Conservation (phyloP, 1,140 invertebrate species). For the Leptinotarsa undecemlineata region DNA sequence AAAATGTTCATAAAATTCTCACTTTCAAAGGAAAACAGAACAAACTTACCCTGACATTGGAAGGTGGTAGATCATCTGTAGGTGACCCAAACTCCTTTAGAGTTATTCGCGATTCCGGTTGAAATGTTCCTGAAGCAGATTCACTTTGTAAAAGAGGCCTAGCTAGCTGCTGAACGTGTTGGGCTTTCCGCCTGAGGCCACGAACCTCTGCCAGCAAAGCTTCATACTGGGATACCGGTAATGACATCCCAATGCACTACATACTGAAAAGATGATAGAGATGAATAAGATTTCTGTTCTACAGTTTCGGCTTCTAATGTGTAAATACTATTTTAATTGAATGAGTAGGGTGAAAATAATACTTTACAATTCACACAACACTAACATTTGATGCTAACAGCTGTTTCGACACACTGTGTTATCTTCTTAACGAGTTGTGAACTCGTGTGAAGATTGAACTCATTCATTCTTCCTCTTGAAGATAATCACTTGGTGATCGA, state of each 20-base stretch:
- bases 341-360: too few species aligned
- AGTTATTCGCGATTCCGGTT: not conserved
- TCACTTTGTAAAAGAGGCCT: conserved; percentile 42
- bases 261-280: conserved; percentile 13
- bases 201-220: conserved; percentile 52
- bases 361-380: too few species aligned
- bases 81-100: not conserved
- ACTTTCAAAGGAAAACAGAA: too few species aligned
- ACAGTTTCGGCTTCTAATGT: too few species aligned
- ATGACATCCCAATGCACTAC: conserved; percentile 43
- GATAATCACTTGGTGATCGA: too few species aligned
- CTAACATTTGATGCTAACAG: too few species aligned
- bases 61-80: not conserved
- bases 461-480: too few species aligned
- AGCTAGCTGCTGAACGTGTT: conserved; percentile 53
- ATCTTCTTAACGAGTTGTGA: too few species aligned
- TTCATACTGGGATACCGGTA: conserved; percentile 55
- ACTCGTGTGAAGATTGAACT: too few species aligned
- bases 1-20: too few species aligned
- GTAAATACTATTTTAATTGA: too few species aligned
- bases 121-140: conserved; percentile 25
- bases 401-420: too few species aligned
- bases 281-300: not conserved
- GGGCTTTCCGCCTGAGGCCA: conserved; percentile 51
- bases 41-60: not conserved